Percentiles rank a stretch among this genome's conserved stretches.
Evolutionary conservation across 2,797 vertebrate species (phyloP).

Genomic region (Tympanoctomys barrerae): DNA sequence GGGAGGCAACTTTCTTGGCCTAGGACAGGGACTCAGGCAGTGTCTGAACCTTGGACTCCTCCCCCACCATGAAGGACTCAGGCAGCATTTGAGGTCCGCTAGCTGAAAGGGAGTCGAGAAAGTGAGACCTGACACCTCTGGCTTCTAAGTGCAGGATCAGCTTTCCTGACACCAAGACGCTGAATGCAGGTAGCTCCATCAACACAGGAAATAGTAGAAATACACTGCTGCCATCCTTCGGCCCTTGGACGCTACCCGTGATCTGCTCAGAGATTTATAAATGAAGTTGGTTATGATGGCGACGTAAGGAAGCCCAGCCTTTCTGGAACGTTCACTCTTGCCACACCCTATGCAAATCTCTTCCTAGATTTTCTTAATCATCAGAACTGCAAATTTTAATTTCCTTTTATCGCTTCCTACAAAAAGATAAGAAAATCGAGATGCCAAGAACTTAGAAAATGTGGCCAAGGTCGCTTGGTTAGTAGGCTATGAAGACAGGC

Average conservation of each 20-base stretch:
- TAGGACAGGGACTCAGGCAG: not conserved
- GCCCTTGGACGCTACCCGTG: not conserved
- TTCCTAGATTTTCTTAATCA: not conserved
- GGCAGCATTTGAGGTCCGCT: not conserved
- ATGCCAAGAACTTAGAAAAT: not conserved
- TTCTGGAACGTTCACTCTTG: not conserved
- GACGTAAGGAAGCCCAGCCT: no score
- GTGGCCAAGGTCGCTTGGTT: not conserved
- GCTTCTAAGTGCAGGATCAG: not conserved
- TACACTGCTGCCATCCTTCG: not conserved
- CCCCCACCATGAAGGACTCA: not conserved
- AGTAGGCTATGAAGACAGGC: not conserved
- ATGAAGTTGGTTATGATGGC: not conserved
- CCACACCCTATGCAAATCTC: not conserved
- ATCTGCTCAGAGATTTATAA: not conserved
- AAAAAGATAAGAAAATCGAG: not conserved
- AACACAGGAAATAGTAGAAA: not conserved
- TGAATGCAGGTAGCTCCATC: not conserved
- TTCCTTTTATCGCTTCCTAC: not conserved
- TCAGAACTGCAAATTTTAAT: not conserved
- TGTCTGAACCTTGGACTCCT: not conserved
- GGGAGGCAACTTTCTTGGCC: not conserved
- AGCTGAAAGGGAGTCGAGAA: not conserved
- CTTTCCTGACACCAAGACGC: not conserved
- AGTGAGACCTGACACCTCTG: not conserved